These are phyloP conservation scores for Hippoglossus hippoglossus DNA, from an alignment of 2,797 vertebrate species.

Conservation along the genomic window DNA sequence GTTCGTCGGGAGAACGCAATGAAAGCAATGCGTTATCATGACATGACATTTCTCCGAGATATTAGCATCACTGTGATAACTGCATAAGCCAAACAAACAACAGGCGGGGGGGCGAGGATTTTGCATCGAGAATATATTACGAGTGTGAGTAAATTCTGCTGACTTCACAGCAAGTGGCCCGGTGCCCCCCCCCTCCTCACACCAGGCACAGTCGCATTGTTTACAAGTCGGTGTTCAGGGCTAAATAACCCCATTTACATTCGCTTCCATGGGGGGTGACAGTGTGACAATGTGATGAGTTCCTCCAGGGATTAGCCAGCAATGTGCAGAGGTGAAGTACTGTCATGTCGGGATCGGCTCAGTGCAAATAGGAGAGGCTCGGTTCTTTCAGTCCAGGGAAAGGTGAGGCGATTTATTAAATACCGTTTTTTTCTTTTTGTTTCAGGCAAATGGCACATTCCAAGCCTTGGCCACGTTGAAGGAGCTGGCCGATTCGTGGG, in stretches of 20 bases:
- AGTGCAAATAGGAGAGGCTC: conserved; percentile 29
- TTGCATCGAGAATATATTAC: conserved; percentile 57
- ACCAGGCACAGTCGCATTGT: conserved; percentile 56
- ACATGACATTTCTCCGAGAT: conserved; percentile 61
- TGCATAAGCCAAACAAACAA: conserved; percentile 67
- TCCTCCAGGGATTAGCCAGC: conserved; percentile 55
- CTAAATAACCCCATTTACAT: conserved; percentile 77
- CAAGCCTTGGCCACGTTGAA: conserved; percentile 87
- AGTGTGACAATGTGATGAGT: conserved; percentile 51
- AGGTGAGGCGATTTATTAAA: conserved; percentile 24
- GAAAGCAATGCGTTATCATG: conserved; percentile 56
- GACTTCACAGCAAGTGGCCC: conserved; percentile 59
- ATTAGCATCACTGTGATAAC: conserved; percentile 63
- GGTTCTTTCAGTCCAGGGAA: conserved; percentile 6
- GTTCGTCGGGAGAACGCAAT: conserved; percentile 18
- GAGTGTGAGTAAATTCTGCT: conserved; percentile 43
- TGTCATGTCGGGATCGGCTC: conserved; percentile 45
- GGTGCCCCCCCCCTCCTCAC: conserved; percentile 41
- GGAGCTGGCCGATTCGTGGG: conserved; percentile 89
- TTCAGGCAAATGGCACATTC: conserved; percentile 93
- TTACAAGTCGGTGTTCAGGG: conserved; percentile 71
- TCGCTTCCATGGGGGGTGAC: conserved; percentile 26
- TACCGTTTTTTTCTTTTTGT: conserved; percentile 22
- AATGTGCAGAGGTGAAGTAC: conserved; percentile 42
- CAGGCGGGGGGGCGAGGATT: conserved; percentile 32